Evolutionary conservation across 2,888 invertebrate species (phyloP).

Genomic region (Odontothrips loti): DNA sequence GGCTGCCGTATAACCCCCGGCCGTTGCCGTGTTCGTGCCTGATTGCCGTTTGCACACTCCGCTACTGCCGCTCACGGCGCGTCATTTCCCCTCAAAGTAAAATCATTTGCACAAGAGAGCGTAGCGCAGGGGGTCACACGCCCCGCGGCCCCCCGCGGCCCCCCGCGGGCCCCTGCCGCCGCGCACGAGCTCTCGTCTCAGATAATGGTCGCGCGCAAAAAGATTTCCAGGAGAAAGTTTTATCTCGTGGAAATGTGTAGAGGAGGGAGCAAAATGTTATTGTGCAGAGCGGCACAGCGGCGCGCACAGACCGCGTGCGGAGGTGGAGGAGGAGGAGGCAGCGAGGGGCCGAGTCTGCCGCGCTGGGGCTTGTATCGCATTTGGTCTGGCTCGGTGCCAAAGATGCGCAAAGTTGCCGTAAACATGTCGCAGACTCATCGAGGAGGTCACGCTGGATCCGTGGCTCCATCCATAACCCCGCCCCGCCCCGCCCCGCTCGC

Average conservation of each 20-base stretch:
- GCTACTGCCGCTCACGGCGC: not conserved
- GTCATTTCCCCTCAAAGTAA: not conserved
- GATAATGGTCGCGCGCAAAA: no score
- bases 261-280: no score
- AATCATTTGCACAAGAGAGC: not conserved
- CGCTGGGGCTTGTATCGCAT: not conserved
- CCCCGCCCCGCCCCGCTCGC: not conserved
- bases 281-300: no score
- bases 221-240: no score
- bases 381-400: not conserved
- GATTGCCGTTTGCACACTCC: not conserved
- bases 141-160: not conserved
- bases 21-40: not conserved
- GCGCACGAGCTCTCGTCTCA: no score
- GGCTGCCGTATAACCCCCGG: no score
- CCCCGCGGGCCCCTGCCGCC: not conserved
- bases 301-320: no score
- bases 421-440: conserved; percentile 6
- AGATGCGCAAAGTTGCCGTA: not conserved
- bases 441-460: not conserved
- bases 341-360: not conserved
- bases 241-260: no score
- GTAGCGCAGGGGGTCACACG: not conserved
- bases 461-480: not conserved
- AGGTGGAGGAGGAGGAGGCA: no score